These are phyloP conservation scores for Jacana jacana DNA, from an alignment of 2,113 vertebrate species.

Conservation along the genomic window DNA sequence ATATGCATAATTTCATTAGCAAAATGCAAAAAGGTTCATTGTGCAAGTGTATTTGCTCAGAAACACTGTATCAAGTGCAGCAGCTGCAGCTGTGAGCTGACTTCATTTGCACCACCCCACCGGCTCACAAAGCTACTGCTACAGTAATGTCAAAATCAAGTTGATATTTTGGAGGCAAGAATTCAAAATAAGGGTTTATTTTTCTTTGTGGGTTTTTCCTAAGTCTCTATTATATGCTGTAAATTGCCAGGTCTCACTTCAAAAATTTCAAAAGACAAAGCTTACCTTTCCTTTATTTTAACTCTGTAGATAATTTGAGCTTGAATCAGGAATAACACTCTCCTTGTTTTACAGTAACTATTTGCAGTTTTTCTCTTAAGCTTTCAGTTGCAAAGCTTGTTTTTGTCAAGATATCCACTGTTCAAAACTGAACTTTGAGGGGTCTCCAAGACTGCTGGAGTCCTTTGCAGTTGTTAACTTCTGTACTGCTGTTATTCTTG, in stretches of 20 bases:
- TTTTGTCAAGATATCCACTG: neutral
- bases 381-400: neutral
- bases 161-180: neutral
- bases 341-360: neutral
- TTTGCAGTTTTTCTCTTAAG: neutral
- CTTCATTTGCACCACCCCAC: neutral
- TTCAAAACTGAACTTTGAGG: neutral
- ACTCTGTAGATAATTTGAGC: neutral
- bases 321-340: neutral
- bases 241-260: neutral
- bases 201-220: neutral
- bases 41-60: neutral
- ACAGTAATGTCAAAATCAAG: neutral
- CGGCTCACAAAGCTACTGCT: neutral
- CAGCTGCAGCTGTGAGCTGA: neutral
- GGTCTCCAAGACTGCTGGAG: neutral
- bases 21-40: neutral
- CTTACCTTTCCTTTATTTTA: neutral
- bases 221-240: neutral
- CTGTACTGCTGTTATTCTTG: neutral
- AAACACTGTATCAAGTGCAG: neutral
- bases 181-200: neutral
- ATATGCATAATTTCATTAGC: neutral
- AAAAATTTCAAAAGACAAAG: neutral
- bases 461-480: neutral